Percentiles rank a stretch among this genome's conserved stretches.
Evolutionary conservation across 1,140 invertebrate genomes (phyloP).

Genomic region (Drosophila rufa): DNA sequence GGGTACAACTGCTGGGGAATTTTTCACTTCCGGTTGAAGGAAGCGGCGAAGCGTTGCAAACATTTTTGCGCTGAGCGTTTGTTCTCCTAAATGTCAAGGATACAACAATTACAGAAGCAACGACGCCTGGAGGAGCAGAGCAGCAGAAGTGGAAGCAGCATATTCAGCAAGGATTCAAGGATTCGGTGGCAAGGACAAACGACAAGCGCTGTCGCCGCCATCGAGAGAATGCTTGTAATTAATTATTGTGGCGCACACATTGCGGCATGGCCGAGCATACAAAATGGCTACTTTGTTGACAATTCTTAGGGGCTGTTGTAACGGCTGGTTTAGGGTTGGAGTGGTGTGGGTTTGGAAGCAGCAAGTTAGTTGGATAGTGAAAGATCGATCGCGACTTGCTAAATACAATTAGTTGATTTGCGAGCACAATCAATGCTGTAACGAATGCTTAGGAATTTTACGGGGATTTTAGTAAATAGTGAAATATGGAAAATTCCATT

Average conservation of each 20-base stretch:
- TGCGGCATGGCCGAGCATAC: slow-evolving; percentile 62
- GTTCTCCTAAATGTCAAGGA: slow-evolving; percentile 72
- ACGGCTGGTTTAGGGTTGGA: neutral
- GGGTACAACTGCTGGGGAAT: slow-evolving; percentile 33
- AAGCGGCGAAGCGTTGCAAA: slow-evolving; percentile 32
- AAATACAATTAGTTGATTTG: neutral
- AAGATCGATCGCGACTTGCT: neutral
- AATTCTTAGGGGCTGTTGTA: slow-evolving; percentile 15
- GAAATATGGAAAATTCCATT: too few species aligned
- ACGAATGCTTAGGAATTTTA: slow-evolving; percentile 1
- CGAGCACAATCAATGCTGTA: neutral
- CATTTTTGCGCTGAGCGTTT: slow-evolving; percentile 29
- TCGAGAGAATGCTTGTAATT: slow-evolving; percentile 70
- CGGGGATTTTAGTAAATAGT: neutral
- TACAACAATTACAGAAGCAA: slow-evolving; percentile 57
- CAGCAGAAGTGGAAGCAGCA: slow-evolving; percentile 8
- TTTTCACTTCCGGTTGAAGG: slow-evolving; percentile 57
- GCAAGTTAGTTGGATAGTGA: neutral
- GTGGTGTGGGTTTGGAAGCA: neutral
- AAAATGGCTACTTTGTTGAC: slow-evolving; percentile 70
- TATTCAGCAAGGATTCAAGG: slow-evolving; percentile 20
- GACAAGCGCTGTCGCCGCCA: slow-evolving; percentile 35
- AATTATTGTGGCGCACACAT: slow-evolving; percentile 73
- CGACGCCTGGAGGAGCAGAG: slow-evolving; percentile 9
- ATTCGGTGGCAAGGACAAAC: slow-evolving; percentile 44